Evolutionary conservation across 1,140 invertebrate genomes (phyloP), one percentile per base, ranked within the genome.

Genomic region (Coenobita brevimanus): DNA sequence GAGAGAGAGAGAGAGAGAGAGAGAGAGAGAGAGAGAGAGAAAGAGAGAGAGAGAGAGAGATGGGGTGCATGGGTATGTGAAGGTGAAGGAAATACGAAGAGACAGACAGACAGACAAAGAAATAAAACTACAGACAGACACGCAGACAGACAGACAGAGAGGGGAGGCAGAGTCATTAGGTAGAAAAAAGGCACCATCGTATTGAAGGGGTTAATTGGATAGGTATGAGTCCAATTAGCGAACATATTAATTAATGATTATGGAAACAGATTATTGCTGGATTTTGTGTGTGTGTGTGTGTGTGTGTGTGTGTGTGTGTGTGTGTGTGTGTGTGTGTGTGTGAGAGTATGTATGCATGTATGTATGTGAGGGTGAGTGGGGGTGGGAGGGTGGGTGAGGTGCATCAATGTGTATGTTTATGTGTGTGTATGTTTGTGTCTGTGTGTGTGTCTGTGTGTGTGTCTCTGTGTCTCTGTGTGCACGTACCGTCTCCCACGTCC

Each of bases 401-500:
- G 33, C 62, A 17, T 64, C 3, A n/a, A 17, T 64, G 62, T 64
- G n/a, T n/a, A n/a, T n/a, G n/a, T n/a, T n/a, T n/a, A n/a, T n/a
- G n/a, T n/a, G n/a, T n/a, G n/a, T n/a, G n/a, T n/a, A n/a, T n/a
- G n/a, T n/a, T n/a, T n/a, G n/a, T n/a, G n/a, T n/a, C n/a, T n/a
- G n/a, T n/a, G 62, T 64, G 62, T 64, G 62, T 64, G 62, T 64
- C n/a, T 64, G 62, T 64, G 62, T 64, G 62, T 64, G 62, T 64
- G 62, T 64, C n/a, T 64, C n/a, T 64, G 62, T 64, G 62, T 64
- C n/a, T 64, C n/a, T 64, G 62, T 64, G 62, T 64, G 62, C 33
- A 30, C 33, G 62, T 73, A 90, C 89, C 50, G 82, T 87, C 0
- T 89, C 89, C 89, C 89, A 90, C 30, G 82, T 86, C 17, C 46